Evolutionary conservation across 2,113 vertebrate species (phyloP).

Genomic region (Chlamydotis undulata): DNA sequence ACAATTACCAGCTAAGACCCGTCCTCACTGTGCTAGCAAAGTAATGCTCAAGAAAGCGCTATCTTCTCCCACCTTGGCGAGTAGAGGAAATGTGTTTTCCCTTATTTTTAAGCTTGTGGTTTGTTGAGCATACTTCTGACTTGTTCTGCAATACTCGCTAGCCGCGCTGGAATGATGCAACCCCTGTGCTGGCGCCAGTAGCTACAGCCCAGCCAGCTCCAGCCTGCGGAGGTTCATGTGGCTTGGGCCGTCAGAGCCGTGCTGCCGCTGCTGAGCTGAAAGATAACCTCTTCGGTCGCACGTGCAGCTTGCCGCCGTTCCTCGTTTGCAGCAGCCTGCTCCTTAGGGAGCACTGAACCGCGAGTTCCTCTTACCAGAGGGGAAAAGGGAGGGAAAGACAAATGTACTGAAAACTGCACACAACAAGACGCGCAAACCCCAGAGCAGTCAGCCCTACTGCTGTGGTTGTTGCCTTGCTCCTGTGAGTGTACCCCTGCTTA

Average conservation of each 20-base stretch:
- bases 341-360: rapidly evolving
- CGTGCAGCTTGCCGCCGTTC: rapidly evolving
- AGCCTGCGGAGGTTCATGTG: not conserved
- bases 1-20: not conserved
- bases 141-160: not conserved
- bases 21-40: not conserved
- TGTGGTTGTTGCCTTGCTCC: rapidly evolving
- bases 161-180: not conserved
- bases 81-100: constrained; percentile 32
- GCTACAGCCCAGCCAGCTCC: not conserved
- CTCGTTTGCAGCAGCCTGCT: not conserved
- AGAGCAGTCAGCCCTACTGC: rapidly evolving
- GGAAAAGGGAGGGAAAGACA: not conserved
- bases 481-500: not conserved
- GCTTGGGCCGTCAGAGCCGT: rapidly evolving
- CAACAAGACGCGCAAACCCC: rapidly evolving
- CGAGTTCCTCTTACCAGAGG: not conserved
- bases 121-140: constrained; percentile 7
- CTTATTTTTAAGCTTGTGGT: constrained; percentile 48
- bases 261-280: not conserved
- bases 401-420: rapidly evolving
- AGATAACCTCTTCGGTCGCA: not conserved
- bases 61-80: not conserved
- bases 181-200: not conserved
- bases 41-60: not conserved